phyloP scores from a whole-genome alignment of 2,113 vertebrate genomes.

The Microtus oregoni region DNA sequence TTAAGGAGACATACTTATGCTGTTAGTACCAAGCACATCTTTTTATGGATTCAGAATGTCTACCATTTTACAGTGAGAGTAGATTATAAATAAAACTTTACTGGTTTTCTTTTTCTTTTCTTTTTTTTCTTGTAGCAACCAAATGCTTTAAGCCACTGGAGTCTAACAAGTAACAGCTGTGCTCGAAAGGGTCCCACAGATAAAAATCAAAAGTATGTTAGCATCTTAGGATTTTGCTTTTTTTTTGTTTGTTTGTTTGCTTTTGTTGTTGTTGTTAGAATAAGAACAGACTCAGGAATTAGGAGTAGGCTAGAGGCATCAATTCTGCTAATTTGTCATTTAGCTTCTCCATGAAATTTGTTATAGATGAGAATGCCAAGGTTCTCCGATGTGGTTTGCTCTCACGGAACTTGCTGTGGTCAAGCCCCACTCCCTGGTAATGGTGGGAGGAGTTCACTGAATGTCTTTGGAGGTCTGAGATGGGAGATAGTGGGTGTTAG shows the following conservation, averaged over 20 bases:
- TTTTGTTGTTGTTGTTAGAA: slow-evolving; percentile 26
- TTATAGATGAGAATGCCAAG: neutral
- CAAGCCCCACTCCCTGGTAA: neutral
- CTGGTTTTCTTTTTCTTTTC: slow-evolving; percentile 28
- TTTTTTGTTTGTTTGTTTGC: neutral
- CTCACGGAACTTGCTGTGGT: neutral
- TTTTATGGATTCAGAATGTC: slow-evolving; percentile 63
- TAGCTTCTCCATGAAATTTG: neutral
- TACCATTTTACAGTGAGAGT: slow-evolving; percentile 57
- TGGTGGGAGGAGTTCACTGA: too few relatives aligned
- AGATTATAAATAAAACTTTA: slow-evolving; percentile 65
- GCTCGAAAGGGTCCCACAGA: slow-evolving; percentile 37
- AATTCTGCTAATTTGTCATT: neutral
- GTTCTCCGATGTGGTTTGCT: neutral
- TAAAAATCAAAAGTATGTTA: slow-evolving; percentile 51
- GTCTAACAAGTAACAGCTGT: slow-evolving; percentile 73
- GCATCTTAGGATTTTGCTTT: neutral
- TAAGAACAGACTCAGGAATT: slow-evolving; percentile 3
- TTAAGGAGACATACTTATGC: slow-evolving; percentile 51
- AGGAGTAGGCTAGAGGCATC: neutral
- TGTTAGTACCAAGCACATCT: slow-evolving; percentile 47
- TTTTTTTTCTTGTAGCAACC: slow-evolving; percentile 59
- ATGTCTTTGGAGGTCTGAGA: neutral
- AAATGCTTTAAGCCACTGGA: slow-evolving; percentile 55
- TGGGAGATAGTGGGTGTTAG: neutral